Evolutionary conservation across 2,888 invertebrate genomes (phyloP).

Genomic region (Lepidocyrtoides sp.): DNA sequence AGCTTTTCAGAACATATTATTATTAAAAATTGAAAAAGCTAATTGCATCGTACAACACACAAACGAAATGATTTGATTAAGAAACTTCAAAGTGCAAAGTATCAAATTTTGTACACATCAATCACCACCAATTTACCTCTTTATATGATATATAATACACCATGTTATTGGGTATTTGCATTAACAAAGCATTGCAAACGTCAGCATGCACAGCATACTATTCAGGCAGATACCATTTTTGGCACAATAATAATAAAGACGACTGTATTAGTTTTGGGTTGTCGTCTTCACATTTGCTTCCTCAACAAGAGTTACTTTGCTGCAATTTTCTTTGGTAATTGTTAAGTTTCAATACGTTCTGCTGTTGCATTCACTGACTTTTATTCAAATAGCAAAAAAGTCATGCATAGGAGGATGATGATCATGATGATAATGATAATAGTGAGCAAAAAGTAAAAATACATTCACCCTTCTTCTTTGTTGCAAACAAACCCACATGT

Average conservation of each 20-base stretch:
- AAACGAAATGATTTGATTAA: too few relatives aligned
- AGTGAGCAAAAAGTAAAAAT: conserved; percentile 36
- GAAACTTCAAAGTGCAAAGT: too few relatives aligned
- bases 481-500: conserved; percentile 50
- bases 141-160: neutral
- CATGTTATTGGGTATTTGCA: too few relatives aligned
- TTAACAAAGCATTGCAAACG: too few relatives aligned
- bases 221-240: conserved; percentile 27
- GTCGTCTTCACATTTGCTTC: conserved; percentile 22
- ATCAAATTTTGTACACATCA: too few relatives aligned
- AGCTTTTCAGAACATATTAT: too few relatives aligned
- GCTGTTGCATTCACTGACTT: neutral
- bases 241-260: conserved; percentile 32
- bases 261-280: conserved; percentile 7
- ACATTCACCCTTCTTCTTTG: conserved; percentile 50
- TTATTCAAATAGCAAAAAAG: neutral
- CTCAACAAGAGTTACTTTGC: conserved; percentile 32
- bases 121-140: neutral
- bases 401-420: neutral
- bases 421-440: neutral
- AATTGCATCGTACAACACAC: too few relatives aligned
- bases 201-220: neutral
- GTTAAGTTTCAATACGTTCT: neutral
- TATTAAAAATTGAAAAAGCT: too few relatives aligned
- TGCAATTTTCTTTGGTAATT: conserved; percentile 24